Percentiles rank a stretch among this genome's conserved stretches.
Conservation (phyloP, 2,888 invertebrate species). For the Lasioglossum figueresi region DNA sequence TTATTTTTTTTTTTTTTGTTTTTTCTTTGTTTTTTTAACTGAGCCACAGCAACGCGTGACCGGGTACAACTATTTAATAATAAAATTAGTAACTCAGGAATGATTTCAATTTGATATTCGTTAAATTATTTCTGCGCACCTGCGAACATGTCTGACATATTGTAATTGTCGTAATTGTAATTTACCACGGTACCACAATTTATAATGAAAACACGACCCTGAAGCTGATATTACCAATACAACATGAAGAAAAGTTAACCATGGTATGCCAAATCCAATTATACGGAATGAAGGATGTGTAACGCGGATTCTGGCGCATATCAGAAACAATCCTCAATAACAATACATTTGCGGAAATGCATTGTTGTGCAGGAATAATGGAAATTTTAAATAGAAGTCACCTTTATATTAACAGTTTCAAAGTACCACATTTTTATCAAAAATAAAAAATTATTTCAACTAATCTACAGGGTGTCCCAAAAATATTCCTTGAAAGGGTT, state of each 20-base stretch:
- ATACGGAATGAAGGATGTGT: not conserved
- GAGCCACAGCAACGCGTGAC: too few relatives aligned
- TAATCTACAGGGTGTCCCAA: not conserved
- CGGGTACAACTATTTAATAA: too few relatives aligned
- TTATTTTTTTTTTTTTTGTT: too few relatives aligned
- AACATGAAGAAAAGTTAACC: not conserved
- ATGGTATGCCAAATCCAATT: not conserved
- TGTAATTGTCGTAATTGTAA: not conserved
- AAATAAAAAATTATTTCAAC: not conserved
- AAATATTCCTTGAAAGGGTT: too few relatives aligned
- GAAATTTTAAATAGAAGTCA: not conserved
- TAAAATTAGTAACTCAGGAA: not conserved
- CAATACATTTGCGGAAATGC: not conserved
- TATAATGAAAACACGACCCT: not conserved
- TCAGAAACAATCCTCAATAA: not conserved
- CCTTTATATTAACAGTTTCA: not conserved
- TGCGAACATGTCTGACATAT: not conserved
- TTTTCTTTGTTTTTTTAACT: too few relatives aligned
- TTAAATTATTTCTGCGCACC: not conserved
- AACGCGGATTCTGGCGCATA: not conserved
- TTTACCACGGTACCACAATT: not conserved
- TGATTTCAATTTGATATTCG: not conserved
- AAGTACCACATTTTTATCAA: not conserved
- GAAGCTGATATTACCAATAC: not conserved
- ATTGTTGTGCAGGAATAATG: too few relatives aligned